Evolutionary conservation across 1,140 invertebrate genomes (phyloP).

Genomic region (Drosophila persimilis): DNA sequence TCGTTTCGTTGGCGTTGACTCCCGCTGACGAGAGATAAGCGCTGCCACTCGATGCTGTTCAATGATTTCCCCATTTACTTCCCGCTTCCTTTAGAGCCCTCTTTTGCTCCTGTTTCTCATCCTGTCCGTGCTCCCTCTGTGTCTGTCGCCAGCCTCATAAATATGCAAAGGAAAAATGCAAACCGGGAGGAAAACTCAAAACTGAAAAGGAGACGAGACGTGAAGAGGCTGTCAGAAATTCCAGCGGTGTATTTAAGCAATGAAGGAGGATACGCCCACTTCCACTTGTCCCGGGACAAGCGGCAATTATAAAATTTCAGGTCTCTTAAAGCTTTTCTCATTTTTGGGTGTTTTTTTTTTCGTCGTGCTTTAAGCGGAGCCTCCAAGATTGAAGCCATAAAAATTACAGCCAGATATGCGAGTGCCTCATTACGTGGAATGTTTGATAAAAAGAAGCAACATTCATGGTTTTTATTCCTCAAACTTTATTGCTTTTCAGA

Average conservation of each 20-base stretch:
- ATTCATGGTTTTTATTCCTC: too few relatives aligned
- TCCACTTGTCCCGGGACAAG: not conserved
- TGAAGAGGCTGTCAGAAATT: slow-evolving; percentile 37
- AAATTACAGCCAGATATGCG: too few relatives aligned
- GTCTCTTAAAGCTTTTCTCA: slow-evolving; percentile 3
- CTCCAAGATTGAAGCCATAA: too few relatives aligned
- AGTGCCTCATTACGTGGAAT: too few relatives aligned
- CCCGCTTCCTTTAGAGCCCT: too few relatives aligned
- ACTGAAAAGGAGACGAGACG: slow-evolving; percentile 12
- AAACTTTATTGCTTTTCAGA: too few relatives aligned
- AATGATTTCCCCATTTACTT: slow-evolving; percentile 4
- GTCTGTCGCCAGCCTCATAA: slow-evolving; percentile 55
- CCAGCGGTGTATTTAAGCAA: not conserved
- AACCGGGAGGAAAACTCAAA: slow-evolving; percentile 34
- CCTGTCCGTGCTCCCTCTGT: not conserved
- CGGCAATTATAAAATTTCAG: slow-evolving; percentile 40
- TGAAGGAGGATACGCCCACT: slow-evolving; percentile 42
- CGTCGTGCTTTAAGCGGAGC: too few relatives aligned
- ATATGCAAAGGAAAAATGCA: slow-evolving; percentile 76
- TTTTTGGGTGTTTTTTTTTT: too few relatives aligned
- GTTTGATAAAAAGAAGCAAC: too few relatives aligned
- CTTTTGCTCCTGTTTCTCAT: slow-evolving; percentile 1
- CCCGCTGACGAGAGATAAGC: slow-evolving; percentile 28
- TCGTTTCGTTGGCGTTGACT: not conserved
- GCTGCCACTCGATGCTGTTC: slow-evolving; percentile 29